Conservation (phyloP, 2,113 vertebrate species). For the Eretmochelys imbricata region DNA sequence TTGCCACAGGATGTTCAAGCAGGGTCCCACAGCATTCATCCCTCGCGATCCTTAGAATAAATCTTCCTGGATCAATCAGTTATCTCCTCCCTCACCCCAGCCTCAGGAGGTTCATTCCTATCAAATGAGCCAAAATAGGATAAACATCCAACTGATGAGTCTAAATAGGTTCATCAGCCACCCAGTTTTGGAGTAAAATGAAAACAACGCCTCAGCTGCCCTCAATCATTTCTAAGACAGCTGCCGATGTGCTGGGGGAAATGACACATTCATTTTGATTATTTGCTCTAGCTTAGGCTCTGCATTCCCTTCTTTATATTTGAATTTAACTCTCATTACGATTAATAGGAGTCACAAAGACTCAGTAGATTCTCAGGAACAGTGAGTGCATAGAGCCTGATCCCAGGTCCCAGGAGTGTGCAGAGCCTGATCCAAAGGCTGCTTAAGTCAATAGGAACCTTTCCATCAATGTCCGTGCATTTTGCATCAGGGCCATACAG, state of each 20-base stretch:
- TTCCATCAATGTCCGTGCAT: background rate
- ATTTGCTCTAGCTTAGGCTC: background rate
- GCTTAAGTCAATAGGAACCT: background rate
- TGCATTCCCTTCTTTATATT: background rate
- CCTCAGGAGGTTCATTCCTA: background rate
- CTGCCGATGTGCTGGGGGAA: conserved; percentile 19
- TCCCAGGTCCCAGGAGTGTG: background rate
- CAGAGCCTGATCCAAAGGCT: background rate
- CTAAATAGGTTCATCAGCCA: background rate
- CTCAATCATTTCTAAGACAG: conserved; percentile 5
- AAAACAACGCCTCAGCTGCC: background rate
- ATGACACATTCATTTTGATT: background rate
- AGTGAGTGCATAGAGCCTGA: background rate
- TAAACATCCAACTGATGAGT: background rate
- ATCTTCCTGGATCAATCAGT: background rate
- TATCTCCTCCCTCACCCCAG: background rate
- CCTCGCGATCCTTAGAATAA: background rate
- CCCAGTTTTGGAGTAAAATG: background rate
- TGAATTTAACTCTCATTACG: background rate
- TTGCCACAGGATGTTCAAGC: background rate
- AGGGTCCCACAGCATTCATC: background rate
- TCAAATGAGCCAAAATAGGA: background rate
- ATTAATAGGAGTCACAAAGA: background rate
- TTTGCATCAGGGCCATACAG: background rate
- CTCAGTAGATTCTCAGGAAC: background rate